Evolutionary conservation across 2,113 vertebrate species (phyloP), one percentile per base, ranked within the genome.

Genomic region (Microtus montanus): DNA sequence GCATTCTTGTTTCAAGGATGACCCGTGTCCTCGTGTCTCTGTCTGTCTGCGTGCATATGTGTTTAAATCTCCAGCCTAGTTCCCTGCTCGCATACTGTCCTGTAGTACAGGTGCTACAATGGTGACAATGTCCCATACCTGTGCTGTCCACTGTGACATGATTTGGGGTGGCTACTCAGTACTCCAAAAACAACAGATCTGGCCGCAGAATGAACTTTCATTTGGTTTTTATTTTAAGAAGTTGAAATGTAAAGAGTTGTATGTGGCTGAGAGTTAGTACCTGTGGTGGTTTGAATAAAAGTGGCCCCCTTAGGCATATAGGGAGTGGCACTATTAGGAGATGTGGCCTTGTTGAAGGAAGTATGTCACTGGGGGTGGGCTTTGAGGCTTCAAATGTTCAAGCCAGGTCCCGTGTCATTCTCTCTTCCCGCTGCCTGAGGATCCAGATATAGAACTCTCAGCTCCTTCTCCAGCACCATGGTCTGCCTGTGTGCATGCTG

Each of bases 121-220:
- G 54, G 49, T 63, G n/a, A 35, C 90, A 88, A 78, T 66, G 19
- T n/a, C 49, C 64, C 35, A 2, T 19, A 49, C 4, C 84, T 87
- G 35, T n/a, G 26, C 70, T 66, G 7, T n/a, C 66, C 41, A 35
- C 8, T 87, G 11, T n/a, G 33, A 64, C 33, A 54, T 30, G 24
- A 52, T 38, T 41, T 17, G n/a, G 8, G 75, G 63, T 41, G 17
- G 38, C 14, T 73, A 52, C 0, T 30, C 41, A 73, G 58, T 41
- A 44, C n/a, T 75, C 63, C 33, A 73, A 89, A 88, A 41, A 30
- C 35, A 64, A 54, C 28, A 47, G 28, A 33, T 35, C 3, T 89
- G 70, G 38, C 22, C 83, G 2, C 63, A 92, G 52, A 92, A 90
- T 83, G 35, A 86, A 70, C 28, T 93, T 92, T 94, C 74, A 5